Conservation (phyloP, 2,113 vertebrate species). For the Odontesthes bonariensis region DNA sequence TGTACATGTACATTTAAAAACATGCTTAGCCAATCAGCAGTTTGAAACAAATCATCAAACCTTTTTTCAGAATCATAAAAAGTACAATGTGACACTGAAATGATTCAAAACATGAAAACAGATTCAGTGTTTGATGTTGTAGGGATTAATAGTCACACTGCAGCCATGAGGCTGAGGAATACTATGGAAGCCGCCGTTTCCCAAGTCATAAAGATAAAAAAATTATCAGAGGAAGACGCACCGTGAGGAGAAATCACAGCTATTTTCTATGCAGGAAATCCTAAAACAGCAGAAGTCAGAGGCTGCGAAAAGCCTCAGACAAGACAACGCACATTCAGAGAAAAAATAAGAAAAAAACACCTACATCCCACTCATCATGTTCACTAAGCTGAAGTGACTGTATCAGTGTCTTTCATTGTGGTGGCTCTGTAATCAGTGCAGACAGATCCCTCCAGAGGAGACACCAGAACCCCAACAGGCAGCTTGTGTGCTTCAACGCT, state of each 20-base stretch:
- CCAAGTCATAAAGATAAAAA: slow-evolving; percentile 47
- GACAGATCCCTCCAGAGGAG: slow-evolving; percentile 28
- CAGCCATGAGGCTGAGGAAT: slow-evolving; percentile 18
- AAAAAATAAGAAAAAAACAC: slow-evolving; percentile 17
- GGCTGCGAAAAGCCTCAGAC: neutral
- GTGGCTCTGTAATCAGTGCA: slow-evolving; percentile 12
- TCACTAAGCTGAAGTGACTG: slow-evolving; percentile 21
- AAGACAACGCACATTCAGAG: slow-evolving; percentile 7
- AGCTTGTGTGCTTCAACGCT: slow-evolving; percentile 25
- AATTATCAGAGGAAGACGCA: slow-evolving; percentile 20
- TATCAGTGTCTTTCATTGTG: slow-evolving; percentile 20
- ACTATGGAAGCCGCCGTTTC: slow-evolving; percentile 7
- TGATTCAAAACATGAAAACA: slow-evolving; percentile 20
- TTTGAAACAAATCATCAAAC: neutral
- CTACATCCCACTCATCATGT: slow-evolving; percentile 36
- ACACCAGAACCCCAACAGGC: slow-evolving; percentile 13
- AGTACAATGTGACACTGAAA: slow-evolving; percentile 19
- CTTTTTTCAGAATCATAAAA: slow-evolving; percentile 15
- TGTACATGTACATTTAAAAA: slow-evolving; percentile 34
- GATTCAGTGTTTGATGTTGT: slow-evolving; percentile 25
- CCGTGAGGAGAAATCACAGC: slow-evolving; percentile 31
- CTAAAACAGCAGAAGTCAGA: slow-evolving; percentile 29
- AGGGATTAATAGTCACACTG: slow-evolving; percentile 38
- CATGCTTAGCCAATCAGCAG: slow-evolving; percentile 20
- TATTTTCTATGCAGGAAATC: slow-evolving; percentile 26